A percentile compares a stretch with the other conserved stretches of the same genome.
phyloP scores from a whole-genome alignment of 2,888 invertebrate genomes.

The Meteorus colon region DNA sequence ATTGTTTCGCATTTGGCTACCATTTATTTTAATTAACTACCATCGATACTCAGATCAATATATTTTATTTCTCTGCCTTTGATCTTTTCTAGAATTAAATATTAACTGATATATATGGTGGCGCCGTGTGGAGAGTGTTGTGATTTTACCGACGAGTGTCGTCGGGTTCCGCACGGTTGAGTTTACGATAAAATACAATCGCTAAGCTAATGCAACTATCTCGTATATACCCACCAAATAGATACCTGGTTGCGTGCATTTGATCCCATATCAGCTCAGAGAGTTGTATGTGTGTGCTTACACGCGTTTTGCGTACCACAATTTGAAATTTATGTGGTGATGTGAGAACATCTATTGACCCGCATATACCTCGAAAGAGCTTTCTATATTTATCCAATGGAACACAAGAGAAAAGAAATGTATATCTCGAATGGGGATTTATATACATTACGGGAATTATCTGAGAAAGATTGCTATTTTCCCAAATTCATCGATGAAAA shows the following conservation, averaged over 20 bases:
- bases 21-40: neutral
- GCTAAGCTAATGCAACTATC: constrained; percentile 54
- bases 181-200: constrained; percentile 31
- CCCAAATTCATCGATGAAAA: neutral
- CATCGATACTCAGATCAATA: neutral
- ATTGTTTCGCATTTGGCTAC: neutral
- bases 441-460: neutral
- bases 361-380: neutral
- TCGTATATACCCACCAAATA: constrained; percentile 42
- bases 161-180: constrained; percentile 34
- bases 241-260: constrained; percentile 23
- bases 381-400: neutral
- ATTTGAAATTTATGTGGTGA: constrained; percentile 31
- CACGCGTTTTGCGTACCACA: constrained; percentile 8
- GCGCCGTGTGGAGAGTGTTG: neutral
- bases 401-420: neutral
- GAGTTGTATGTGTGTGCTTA: constrained; percentile 1
- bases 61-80: neutral
- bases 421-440: neutral
- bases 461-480: too few relatives aligned
- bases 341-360: constrained; percentile 22
- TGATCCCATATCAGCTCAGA: constrained; percentile 17
- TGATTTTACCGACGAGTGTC: constrained; percentile 26
- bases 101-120: neutral
- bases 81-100: neutral